Conservation (phyloP, 2,888 invertebrate species). For the Cataglyphis albicans region DNA sequence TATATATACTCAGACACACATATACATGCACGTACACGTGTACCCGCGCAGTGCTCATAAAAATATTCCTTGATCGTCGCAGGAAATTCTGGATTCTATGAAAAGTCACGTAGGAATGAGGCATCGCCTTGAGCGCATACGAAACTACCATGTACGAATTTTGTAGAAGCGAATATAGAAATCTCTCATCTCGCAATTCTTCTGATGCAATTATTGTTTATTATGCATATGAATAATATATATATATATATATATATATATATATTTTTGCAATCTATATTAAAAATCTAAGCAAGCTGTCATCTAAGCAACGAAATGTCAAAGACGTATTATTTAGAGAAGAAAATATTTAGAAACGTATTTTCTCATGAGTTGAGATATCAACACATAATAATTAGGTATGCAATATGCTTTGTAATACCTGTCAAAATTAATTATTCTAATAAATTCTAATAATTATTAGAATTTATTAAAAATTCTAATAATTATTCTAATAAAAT, state of each 20-base stretch:
- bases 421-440: neutral
- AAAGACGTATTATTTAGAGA: neutral
- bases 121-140: constrained; percentile 23
- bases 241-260: neutral
- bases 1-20: neutral
- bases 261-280: neutral
- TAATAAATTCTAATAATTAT: neutral
- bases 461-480: too few relatives aligned
- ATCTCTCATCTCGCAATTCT: neutral
- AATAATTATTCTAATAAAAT: neutral
- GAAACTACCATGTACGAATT: constrained; percentile 5
- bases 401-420: neutral
- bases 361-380: neutral
- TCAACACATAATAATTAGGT: neutral
- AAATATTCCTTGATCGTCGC: constrained; percentile 53
- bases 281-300: neutral
- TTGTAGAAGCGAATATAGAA: constrained; percentile 4
- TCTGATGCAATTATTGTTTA: constrained; percentile 7
- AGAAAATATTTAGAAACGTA: neutral
- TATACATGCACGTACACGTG: neutral
- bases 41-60: constrained; percentile 51
- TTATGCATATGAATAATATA: neutral
- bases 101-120: constrained; percentile 47
- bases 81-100: constrained; percentile 45
- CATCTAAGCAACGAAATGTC: neutral